Base-by-base conservation (phyloP, 2,113 vertebrate species). In the Suncus etruscus region DNA sequence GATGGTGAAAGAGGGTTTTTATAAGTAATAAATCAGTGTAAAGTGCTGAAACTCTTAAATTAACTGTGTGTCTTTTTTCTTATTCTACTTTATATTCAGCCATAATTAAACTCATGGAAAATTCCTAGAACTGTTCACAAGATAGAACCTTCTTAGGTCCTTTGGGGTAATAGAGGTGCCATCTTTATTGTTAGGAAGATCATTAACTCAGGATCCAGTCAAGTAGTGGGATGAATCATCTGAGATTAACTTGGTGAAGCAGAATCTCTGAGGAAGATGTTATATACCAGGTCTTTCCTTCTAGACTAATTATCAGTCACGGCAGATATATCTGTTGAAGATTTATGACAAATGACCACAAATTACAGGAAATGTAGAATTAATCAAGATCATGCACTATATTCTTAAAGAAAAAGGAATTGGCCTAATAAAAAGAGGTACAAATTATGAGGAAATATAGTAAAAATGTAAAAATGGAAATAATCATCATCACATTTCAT, bases 41-140 rank as follows among this genome's bases (percentile, higher is more conserved):
- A 95, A 94, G 74, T 8, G 8, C 73, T 87, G 73, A 69, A 92
- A 92, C 78, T 94, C 91, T 90, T 93, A 92, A 96, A 93, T 93
- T 94, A 92, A 79, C 82, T 78, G 83, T 93, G 93, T 93, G 12
- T 9, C 93, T 95, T 95, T 94, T 95, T 95, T 94, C 85, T 89
- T 92, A 92, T 92, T 91, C 92, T 83, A 94, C 51, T 92, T 95
- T 94, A 91, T 92, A 94, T 79, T 90, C 86, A 92, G 93, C 78
- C 51, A 83, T 91, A 94, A 96, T 94, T 94, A 95, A 94, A 82
- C 47, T 77, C 68, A 68, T 54, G 85, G 93, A 77, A 91, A 95
- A 92, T 89, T 70, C 86, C 87, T 92, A 50, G 75, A 91, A 76
- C 87, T 84, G 82, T 87, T 92, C 90, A 91, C 39, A 50, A 22